These are phyloP conservation scores for Watsonalla cultraria DNA, from an alignment of 2,888 invertebrate genomes.

Conservation along the genomic window DNA sequence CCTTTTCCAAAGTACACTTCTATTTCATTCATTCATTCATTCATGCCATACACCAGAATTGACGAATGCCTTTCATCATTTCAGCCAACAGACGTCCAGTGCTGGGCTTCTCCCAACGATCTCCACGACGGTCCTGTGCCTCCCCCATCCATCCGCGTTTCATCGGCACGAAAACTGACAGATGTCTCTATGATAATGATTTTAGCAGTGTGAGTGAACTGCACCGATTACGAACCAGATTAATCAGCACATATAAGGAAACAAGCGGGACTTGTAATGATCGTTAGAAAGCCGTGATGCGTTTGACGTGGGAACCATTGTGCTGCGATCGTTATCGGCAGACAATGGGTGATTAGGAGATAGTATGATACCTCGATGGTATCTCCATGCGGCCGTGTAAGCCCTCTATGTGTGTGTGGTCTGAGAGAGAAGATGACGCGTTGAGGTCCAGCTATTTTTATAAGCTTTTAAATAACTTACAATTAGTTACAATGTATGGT, in stretches of 20 bases:
- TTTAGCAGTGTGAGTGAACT: not conserved
- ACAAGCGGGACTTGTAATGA: constrained; percentile 1
- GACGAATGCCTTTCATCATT: too few species aligned
- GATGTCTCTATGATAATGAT: too few species aligned
- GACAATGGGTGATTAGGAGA: constrained; percentile 65
- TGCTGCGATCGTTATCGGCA: constrained; percentile 41
- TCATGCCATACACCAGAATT: too few species aligned
- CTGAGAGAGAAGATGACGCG: constrained; percentile 12
- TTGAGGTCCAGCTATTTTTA: not conserved
- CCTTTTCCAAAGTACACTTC: too few species aligned
- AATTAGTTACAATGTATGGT: too few species aligned
- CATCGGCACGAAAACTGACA: too few species aligned
- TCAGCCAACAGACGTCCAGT: too few species aligned
- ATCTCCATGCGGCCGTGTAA: constrained; percentile 45
- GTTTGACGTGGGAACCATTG: constrained; percentile 21
- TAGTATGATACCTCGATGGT: constrained; percentile 48
- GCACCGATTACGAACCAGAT: not conserved
- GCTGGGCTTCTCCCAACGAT: too few species aligned
- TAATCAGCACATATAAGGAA: not conserved
- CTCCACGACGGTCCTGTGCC: too few species aligned
- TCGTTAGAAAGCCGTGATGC: constrained; percentile 38
- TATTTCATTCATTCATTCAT: too few species aligned
- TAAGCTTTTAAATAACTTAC: too few species aligned
- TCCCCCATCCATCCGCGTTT: too few species aligned
- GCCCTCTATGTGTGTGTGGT: constrained; percentile 30